A percentile compares a stretch with the other conserved stretches of the same genome.
phyloP scores from a whole-genome alignment of 2,888 invertebrate genomes.

The Polydrusus pterygomalis region DNA sequence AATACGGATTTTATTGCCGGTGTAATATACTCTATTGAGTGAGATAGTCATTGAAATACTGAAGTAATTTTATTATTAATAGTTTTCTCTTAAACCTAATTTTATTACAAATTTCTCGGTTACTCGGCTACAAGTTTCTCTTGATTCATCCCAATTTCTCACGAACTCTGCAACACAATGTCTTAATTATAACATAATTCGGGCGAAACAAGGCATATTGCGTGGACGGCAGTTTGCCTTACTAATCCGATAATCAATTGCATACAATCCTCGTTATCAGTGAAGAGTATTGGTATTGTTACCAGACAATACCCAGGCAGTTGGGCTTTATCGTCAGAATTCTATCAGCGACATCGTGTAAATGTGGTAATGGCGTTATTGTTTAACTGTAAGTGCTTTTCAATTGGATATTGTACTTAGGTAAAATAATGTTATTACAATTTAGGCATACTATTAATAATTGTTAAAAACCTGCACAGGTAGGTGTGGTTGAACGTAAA shows the following conservation, averaged over 20 bases:
- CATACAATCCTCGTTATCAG: slow-evolving; percentile 61
- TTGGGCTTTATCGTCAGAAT: slow-evolving; percentile 54
- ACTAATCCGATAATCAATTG: slow-evolving; percentile 61
- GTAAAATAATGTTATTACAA: not conserved
- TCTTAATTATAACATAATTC: slow-evolving; percentile 61
- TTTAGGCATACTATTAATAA: not conserved
- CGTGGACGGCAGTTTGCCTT: slow-evolving; percentile 60
- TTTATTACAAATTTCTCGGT: no score
- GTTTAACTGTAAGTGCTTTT: slow-evolving; percentile 31
- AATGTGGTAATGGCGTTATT: slow-evolving; percentile 36
- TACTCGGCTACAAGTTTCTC: not conserved
- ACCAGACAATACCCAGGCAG: slow-evolving; percentile 59
- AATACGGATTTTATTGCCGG: no score
- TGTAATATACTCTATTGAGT: no score
- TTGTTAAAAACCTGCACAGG: no score
- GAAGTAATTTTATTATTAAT: no score
- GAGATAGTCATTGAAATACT: no score
- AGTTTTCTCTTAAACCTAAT: no score
- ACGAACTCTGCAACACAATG: slow-evolving; percentile 38
- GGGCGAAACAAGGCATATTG: slow-evolving; percentile 57
- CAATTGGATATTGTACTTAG: not conserved
- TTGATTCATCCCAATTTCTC: slow-evolving; percentile 7
- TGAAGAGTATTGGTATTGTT: slow-evolving; percentile 59
- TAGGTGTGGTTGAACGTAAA: no score
- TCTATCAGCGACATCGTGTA: slow-evolving; percentile 39